phyloP scores from a whole-genome alignment of 2,113 vertebrate genomes.

The Rissa tridactyla region DNA sequence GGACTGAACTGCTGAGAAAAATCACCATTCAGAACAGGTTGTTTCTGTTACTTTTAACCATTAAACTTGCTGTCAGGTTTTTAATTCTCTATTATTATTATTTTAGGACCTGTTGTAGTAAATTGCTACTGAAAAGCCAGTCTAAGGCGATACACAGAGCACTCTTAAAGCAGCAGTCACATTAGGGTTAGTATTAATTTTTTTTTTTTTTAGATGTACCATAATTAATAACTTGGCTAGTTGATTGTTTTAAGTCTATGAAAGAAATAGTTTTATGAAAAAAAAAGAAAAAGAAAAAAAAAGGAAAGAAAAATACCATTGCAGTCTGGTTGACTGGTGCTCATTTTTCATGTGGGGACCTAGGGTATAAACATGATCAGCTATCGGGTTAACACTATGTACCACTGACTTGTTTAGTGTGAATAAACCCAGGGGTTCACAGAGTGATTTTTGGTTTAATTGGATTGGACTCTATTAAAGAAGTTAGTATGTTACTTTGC shows the following conservation, averaged over 20 bases:
- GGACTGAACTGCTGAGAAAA: conserved; percentile 61
- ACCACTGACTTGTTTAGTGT: conserved; percentile 62
- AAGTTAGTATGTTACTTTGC: conserved; percentile 75
- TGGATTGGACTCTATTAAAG: conserved; percentile 82
- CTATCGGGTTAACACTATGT: conserved; percentile 31
- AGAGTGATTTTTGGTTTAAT: conserved; percentile 70
- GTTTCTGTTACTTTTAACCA: conserved; percentile 67
- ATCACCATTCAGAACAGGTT: conserved; percentile 59
- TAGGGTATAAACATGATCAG: conserved; percentile 31
- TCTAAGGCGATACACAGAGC: conserved; percentile 74
- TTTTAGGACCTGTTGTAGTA: conserved; percentile 83
- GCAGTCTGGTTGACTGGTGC: conserved; percentile 68
- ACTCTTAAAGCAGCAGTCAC: conserved; percentile 82
- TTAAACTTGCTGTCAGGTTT: conserved; percentile 75
- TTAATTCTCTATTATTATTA: conserved; percentile 77
- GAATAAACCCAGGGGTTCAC: conserved; percentile 68
- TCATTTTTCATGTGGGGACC: conserved; percentile 50
- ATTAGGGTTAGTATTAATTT: conserved; percentile 80
- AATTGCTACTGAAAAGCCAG: conserved; percentile 82
- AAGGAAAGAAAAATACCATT: conserved; percentile 53
- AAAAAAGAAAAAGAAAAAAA: conserved; percentile 19
- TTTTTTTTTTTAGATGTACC: conserved; percentile 77
- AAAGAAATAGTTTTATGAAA: conserved; percentile 80
- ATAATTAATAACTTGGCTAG: conserved; percentile 81
- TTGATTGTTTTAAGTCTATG: conserved; percentile 79